phyloP scores from a whole-genome alignment of 2,113 vertebrate genomes.

The Macroglossus sobrinus region DNA sequence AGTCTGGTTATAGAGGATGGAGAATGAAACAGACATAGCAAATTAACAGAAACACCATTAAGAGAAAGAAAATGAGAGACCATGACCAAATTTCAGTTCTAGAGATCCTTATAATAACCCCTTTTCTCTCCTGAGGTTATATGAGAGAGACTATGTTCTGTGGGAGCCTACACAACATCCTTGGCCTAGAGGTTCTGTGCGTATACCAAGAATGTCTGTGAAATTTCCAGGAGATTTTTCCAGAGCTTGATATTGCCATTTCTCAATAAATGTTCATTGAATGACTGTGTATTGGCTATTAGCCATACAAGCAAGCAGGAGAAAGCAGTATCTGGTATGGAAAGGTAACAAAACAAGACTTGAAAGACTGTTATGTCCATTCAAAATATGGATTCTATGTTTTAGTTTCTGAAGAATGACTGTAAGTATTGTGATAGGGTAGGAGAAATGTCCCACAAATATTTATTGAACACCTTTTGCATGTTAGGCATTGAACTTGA shows the following conservation, averaged over 20 bases:
- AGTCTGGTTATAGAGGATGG: neutral
- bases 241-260: neutral
- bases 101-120: neutral
- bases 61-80: neutral
- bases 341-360: neutral
- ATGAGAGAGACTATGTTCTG: neutral
- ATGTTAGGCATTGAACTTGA: neutral
- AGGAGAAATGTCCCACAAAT: neutral
- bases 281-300: neutral
- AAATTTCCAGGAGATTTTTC: neutral
- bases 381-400: neutral
- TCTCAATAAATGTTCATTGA: conserved; percentile 1
- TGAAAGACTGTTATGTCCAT: neutral
- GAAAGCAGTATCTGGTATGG: neutral
- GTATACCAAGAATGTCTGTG: neutral
- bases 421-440: neutral
- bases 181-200: neutral
- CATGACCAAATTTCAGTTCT: neutral
- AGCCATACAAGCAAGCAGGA: neutral
- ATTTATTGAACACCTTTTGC: neutral
- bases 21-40: neutral
- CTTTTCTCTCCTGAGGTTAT: neutral
- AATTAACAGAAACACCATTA: neutral
- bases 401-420: conserved; percentile 24
- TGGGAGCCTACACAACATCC: neutral